Evolutionary conservation across 23 tunicate species (phyloP).

Genomic region (Phallusia fumigata): DNA sequence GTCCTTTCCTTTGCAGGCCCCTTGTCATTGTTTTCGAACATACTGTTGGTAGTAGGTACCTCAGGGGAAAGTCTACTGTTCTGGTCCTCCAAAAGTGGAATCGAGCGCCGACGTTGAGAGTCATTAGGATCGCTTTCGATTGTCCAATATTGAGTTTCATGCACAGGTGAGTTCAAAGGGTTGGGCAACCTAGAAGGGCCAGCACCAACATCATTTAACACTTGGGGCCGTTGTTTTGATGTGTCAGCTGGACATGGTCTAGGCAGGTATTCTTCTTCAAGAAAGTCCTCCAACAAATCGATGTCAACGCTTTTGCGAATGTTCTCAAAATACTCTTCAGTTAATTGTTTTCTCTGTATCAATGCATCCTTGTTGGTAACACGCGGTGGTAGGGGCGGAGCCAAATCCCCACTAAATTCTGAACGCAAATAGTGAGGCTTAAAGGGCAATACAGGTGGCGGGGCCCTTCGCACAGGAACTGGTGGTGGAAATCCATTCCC

Average conservation of each 20-base stretch:
- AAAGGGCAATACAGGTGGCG: conserved; percentile 60
- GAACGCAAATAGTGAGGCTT: conserved; percentile 68
- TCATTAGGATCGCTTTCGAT: conserved; percentile 14
- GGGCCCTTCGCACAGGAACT: background rate
- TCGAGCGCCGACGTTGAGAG: background rate
- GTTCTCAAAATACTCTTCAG: conserved; percentile 90
- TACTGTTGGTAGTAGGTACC: background rate
- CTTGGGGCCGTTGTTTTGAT: too few relatives aligned
- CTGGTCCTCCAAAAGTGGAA: background rate
- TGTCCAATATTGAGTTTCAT: conserved; percentile 34
- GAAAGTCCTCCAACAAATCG: background rate
- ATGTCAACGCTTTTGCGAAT: conserved; percentile 57
- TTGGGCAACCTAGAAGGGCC: background rate
- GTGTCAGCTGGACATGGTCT: background rate
- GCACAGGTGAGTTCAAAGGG: background rate
- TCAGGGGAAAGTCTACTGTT: background rate
- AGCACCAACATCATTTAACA: background rate
- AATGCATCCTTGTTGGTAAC: conserved; percentile 51
- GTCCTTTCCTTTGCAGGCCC: background rate
- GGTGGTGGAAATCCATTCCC: too few relatives aligned
- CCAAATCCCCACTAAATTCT: background rate
- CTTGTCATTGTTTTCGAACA: conserved; percentile 5
- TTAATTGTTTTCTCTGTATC: conserved; percentile 54
- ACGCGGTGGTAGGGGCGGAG: conserved; percentile 74
- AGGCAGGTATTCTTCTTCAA: background rate